A percentile compares a stretch with the other conserved stretches of the same genome.
phyloP scores from a whole-genome alignment of 37 sponge, comb jelly and placozoan species.

The Axinella damicornis region DNA sequence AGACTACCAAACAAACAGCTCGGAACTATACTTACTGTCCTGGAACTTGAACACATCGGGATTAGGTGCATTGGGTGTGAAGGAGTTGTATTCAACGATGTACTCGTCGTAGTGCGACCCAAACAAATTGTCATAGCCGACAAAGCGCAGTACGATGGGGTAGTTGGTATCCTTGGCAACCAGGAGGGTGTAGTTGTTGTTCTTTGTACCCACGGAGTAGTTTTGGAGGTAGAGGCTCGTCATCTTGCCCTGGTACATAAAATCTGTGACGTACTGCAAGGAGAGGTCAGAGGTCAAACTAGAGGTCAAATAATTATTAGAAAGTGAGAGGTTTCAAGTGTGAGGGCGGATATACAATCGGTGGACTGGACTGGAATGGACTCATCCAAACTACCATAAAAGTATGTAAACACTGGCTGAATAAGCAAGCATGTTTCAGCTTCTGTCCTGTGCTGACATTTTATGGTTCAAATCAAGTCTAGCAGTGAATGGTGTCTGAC shows the following conservation, averaged over 20 bases:
- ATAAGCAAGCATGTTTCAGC: too few relatives aligned
- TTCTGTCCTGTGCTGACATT: too few relatives aligned
- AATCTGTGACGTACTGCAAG: conserved; percentile 48
- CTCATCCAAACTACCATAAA: too few relatives aligned
- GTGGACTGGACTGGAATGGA: too few relatives aligned
- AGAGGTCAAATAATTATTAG: too few relatives aligned
- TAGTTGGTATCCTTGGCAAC: conserved; percentile 27
- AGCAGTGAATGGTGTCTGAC: too few relatives aligned
- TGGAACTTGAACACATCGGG: conserved; percentile 47
- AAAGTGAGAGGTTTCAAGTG: too few relatives aligned
- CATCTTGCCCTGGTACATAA: conserved; percentile 18
- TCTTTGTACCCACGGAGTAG: conserved; percentile 39
- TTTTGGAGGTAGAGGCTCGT: conserved; percentile 32
- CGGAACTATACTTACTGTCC: conserved; percentile 37
- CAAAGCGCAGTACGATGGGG: conserved; percentile 69
- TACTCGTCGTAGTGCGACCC: conserved; percentile 97
- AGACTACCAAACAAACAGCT: neutral
- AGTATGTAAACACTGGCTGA: too few relatives aligned
- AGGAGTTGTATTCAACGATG: conserved; percentile 50
- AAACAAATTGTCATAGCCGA: conserved; percentile 86
- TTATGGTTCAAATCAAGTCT: too few relatives aligned
- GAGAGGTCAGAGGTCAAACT: neutral
- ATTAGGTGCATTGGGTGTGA: conserved; percentile 21
- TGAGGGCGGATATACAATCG: too few relatives aligned
- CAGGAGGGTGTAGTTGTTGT: conserved; percentile 69